Percentiles rank a stretch among this genome's conserved stretches.
These are phyloP conservation scores for Parauchenoglanis punctatus DNA, from an alignment of 2,797 vertebrate species.

Conservation along the genomic window DNA sequence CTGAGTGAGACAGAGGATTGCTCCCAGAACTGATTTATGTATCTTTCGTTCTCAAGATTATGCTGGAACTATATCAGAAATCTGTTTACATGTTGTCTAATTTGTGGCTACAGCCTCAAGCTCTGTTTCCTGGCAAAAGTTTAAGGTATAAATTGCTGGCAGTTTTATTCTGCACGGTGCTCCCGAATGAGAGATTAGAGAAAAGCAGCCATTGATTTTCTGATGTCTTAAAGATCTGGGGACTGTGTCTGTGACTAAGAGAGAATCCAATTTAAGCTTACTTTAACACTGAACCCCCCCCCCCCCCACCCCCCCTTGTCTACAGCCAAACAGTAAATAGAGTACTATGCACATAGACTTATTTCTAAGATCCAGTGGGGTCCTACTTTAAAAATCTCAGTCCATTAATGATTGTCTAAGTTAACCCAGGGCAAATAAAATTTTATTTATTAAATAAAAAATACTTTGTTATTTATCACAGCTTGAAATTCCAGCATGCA, in stretches of 20 bases:
- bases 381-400: neutral
- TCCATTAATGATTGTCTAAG: neutral
- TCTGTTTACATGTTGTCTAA: neutral
- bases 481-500: neutral
- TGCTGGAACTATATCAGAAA: neutral
- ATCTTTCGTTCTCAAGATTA: neutral
- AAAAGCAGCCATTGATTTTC: conserved; percentile 36
- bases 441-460: too few species aligned
- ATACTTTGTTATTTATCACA: neutral
- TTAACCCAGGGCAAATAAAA: neutral
- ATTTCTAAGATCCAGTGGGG: neutral
- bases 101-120: neutral
- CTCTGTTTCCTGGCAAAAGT: neutral
- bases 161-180: conserved; percentile 26
- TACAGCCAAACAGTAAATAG: neutral
- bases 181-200: conserved; percentile 13
- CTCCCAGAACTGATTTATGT: neutral
- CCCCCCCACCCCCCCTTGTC: neutral
- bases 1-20: neutral
- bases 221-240: conserved; percentile 25
- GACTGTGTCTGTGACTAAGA: conserved; percentile 20
- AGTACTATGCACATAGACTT: neutral
- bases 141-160: conserved; percentile 10
- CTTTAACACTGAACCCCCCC: neutral
- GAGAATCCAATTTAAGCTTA: conserved; percentile 28